These are phyloP conservation scores for Origma solitaria DNA, from an alignment of 2,113 vertebrate genomes.

Conservation along the genomic window DNA sequence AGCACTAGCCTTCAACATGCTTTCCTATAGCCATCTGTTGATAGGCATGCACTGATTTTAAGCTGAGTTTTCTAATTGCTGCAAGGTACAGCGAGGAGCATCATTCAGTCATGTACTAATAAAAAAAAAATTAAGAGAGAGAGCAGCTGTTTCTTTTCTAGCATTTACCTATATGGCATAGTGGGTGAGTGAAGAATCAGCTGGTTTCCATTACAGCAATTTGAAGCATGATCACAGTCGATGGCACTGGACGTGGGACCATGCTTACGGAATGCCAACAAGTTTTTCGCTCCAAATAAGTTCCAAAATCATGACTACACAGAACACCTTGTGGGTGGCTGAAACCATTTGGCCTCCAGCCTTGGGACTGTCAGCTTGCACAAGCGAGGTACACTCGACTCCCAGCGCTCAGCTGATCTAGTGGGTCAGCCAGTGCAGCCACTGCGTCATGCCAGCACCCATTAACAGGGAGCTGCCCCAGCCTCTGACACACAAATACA, in stretches of 20 bases:
- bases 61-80: background rate
- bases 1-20: background rate
- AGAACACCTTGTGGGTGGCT: conserved; percentile 45
- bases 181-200: background rate
- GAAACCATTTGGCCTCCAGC: conserved; percentile 39
- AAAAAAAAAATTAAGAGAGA: background rate
- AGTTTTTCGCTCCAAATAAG: background rate
- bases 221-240: background rate
- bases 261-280: background rate
- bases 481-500: background rate
- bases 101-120: background rate
- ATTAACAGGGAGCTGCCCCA: background rate
- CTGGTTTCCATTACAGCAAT: background rate
- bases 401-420: background rate
- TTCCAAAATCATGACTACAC: conserved; percentile 19
- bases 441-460: background rate
- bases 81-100: background rate
- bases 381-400: background rate
- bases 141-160: background rate
- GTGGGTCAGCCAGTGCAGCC: background rate
- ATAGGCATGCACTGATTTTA: background rate
- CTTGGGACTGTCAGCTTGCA: conserved; percentile 8
- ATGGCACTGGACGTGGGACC: accelerated
- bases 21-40: background rate
- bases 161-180: background rate